Base-by-base conservation (phyloP, 2,888 invertebrate genomes). In the Acrobasis repandana region DNA sequence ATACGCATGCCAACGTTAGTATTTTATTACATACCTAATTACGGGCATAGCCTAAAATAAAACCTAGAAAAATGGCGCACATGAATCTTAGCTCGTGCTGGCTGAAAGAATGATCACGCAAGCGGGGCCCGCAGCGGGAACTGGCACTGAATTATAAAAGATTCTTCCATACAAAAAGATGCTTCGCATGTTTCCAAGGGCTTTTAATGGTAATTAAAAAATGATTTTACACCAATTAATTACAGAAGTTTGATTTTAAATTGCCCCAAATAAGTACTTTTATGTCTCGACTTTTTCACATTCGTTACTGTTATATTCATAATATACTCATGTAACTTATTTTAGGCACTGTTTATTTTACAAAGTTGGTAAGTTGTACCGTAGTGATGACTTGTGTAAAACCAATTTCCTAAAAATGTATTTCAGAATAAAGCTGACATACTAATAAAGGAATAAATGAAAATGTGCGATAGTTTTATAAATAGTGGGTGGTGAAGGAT, bases 401-500 rank as follows among this genome's bases (percentile, higher is more conserved):
- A 50, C 4, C n/a, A 1, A 28, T 28, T 50, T 18, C n/a, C 11
- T 28, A 28, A 28, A 49, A 49, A 20, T 49, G 11, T 50, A 50
- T 50, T 50, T 49, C 14, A 28, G 14, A 54, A 57, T 38, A 38
- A 54, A 18, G 20, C 38, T 38, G n/a, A 10, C 20, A 14, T 38
- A 18, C 28, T 38, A 38, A 54, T 49, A 28, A 49, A 50, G 64
- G 52, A 66, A 62, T 66, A 50, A 60, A 66, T 65, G 62, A 52
- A 66, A 63, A 62, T 43, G 9, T 54, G 62, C 60, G 52, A 70
- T 71, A 71, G 66, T 73, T 74, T 73, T 65, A 67, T 69, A 69
- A 75, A 72, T 72, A 73, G 70, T 71, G 67, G 63, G 64, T 71
- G 71, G 70, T 69, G 70, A 75, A 75, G 74, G 76, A 82, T 82